Percentiles rank a stretch among this genome's conserved stretches.
Evolutionary conservation across 2,113 vertebrate genomes (phyloP).

Genomic region (Prochilodus magdalenae): DNA sequence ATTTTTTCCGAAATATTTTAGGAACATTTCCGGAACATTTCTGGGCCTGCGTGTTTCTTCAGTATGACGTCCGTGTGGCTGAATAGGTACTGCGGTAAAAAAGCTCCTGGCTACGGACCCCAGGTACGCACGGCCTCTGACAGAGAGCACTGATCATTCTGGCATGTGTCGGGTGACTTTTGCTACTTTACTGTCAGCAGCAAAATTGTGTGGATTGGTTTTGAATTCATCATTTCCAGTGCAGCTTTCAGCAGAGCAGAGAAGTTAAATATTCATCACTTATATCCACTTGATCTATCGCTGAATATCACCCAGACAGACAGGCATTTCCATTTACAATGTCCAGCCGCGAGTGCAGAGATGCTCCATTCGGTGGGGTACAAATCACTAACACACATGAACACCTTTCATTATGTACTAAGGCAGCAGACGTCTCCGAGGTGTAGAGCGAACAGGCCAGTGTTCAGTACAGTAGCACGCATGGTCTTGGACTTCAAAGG

Average conservation of each 20-base stretch:
- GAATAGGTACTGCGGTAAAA: neutral
- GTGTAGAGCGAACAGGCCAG: neutral
- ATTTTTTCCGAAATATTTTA: too few relatives aligned
- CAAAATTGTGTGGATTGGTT: conserved; percentile 78
- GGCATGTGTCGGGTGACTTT: conserved; percentile 79
- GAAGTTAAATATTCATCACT: conserved; percentile 80
- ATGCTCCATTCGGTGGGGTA: neutral
- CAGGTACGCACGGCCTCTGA: neutral
- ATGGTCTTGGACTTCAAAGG: neutral
- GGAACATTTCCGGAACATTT: too few relatives aligned
- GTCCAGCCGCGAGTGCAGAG: neutral
- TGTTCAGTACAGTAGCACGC: neutral
- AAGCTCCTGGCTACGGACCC: neutral
- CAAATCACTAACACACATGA: neutral
- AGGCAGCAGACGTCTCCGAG: neutral
- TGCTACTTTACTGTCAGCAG: conserved; percentile 78
- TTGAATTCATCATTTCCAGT: conserved; percentile 72
- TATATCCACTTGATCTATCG: conserved; percentile 72
- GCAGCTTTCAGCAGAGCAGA: conserved; percentile 75
- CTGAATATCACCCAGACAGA: conserved; percentile 74
- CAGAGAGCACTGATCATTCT: conserved; percentile 72
- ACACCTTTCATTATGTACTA: neutral
- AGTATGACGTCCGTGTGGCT: neutral
- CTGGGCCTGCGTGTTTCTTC: neutral
- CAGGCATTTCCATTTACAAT: conserved; percentile 30